Percentiles rank a stretch among this genome's conserved stretches.
Evolutionary conservation across 2,888 invertebrate genomes (phyloP).

Genomic region (Tipula helvola): DNA sequence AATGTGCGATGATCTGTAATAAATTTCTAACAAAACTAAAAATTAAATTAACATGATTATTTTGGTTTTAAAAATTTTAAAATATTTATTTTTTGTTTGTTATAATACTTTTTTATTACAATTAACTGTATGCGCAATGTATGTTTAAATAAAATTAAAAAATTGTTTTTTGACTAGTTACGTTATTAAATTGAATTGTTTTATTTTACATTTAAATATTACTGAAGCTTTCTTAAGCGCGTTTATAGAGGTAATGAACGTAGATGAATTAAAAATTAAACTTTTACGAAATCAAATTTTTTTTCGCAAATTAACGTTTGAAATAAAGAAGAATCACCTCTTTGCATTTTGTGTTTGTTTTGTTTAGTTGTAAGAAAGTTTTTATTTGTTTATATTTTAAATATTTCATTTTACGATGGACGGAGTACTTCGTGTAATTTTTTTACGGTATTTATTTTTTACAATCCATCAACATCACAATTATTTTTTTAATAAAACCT

Average conservation of each 20-base stretch:
- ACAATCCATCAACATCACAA: background rate
- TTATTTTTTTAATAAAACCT: background rate
- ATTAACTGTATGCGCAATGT: background rate
- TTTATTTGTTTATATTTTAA: background rate
- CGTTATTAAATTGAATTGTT: background rate
- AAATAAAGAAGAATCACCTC: background rate
- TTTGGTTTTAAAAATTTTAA: background rate
- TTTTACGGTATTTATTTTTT: background rate
- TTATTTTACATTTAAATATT: background rate
- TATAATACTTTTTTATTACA: background rate
- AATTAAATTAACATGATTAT: background rate
- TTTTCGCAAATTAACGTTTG: background rate
- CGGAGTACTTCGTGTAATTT: background rate
- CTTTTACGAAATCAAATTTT: background rate
- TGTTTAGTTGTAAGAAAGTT: background rate
- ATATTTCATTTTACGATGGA: background rate
- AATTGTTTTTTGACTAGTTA: background rate
- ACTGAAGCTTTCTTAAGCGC: background rate
- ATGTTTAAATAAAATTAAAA: background rate
- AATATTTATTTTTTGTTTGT: background rate
- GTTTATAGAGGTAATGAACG: background rate
- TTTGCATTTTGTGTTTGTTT: background rate
- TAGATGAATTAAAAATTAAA: background rate
- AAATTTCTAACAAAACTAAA: background rate
- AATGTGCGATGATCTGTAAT: background rate